A percentile compares a stretch with the other conserved stretches of the same genome.
phyloP scores from a whole-genome alignment of 2,888 invertebrate genomes.

The Asteroscopus sphinx region DNA sequence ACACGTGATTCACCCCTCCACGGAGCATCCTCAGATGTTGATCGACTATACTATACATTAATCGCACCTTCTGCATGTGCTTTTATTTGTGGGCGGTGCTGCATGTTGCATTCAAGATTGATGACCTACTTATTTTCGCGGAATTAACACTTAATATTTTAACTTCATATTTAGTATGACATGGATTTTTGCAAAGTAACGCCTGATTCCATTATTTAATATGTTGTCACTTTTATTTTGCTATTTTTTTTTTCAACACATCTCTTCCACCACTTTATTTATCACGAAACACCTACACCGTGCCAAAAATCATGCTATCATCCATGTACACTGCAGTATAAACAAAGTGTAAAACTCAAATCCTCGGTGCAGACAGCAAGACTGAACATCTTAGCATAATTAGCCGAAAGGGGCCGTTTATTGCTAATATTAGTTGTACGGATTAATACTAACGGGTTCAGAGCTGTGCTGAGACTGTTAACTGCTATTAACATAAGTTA shows the following conservation, averaged over 20 bases:
- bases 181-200: too few relatives aligned
- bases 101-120: too few relatives aligned
- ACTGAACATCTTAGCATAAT: conserved; percentile 87
- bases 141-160: too few relatives aligned
- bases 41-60: too few relatives aligned
- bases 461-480: conserved; percentile 69
- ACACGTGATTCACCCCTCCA: too few relatives aligned
- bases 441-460: conserved; percentile 79
- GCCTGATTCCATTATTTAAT: too few relatives aligned
- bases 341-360: conserved; percentile 71
- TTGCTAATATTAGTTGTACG: conserved; percentile 88
- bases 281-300: conserved; percentile 4
- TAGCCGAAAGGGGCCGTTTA: conserved; percentile 86
- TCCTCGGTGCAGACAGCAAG: conserved; percentile 76
- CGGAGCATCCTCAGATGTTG: too few relatives aligned
- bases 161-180: too few relatives aligned
- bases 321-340: conserved; percentile 49
- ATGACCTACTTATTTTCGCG: too few relatives aligned
- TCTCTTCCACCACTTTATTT: conserved; percentile 2
- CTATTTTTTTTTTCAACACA: too few relatives aligned
- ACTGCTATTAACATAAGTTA: conserved; percentile 79
- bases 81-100: too few relatives aligned
- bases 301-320: conserved; percentile 52
- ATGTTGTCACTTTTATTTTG: background rate
- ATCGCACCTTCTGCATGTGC: too few relatives aligned